Percentiles rank a stretch among this genome's conserved stretches.
phyloP scores from a whole-genome alignment of 2,888 invertebrate genomes.

The Opisthograptis luteolata region DNA sequence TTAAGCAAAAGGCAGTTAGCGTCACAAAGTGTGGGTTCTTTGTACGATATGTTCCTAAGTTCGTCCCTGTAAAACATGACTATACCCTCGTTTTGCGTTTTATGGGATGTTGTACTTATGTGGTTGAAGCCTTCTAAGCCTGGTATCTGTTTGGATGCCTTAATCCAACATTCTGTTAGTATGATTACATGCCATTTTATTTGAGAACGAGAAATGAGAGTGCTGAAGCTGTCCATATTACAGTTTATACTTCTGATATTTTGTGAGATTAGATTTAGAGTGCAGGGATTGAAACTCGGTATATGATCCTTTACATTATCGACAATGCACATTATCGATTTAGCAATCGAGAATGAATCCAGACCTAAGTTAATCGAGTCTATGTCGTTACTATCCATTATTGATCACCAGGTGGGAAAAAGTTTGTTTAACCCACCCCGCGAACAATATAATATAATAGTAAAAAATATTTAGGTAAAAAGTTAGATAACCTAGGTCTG shows the following conservation, averaged over 20 bases:
- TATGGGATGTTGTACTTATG: conserved; percentile 17
- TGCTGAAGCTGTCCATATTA: conserved; percentile 28
- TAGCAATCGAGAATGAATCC: conserved; percentile 2
- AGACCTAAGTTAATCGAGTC: conserved; percentile 10
- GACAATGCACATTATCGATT: background rate
- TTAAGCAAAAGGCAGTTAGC: too few relatives aligned
- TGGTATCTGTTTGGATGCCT: conserved; percentile 23
- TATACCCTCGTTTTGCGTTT: conserved; percentile 38
- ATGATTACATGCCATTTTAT: conserved; percentile 36
- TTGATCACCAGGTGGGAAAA: background rate
- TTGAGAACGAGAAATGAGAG: conserved; percentile 24
- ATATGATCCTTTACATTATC: conserved; percentile 1
- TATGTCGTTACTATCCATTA: background rate
- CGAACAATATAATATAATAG: background rate
- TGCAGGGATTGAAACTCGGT: background rate
- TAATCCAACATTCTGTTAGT: conserved; percentile 38
- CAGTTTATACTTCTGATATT: conserved; percentile 38
- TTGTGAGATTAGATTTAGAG: conserved; percentile 31
- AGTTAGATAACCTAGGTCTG: too few relatives aligned
- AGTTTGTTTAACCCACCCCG: background rate
- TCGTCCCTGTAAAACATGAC: conserved; percentile 28
- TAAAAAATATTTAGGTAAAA: too few relatives aligned
- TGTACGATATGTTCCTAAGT: too few relatives aligned
- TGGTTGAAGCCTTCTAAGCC: conserved; percentile 24
- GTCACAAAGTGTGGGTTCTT: too few relatives aligned